Base-by-base conservation (phyloP, 2,888 invertebrate genomes). In the Balanococcus diminutus region DNA sequence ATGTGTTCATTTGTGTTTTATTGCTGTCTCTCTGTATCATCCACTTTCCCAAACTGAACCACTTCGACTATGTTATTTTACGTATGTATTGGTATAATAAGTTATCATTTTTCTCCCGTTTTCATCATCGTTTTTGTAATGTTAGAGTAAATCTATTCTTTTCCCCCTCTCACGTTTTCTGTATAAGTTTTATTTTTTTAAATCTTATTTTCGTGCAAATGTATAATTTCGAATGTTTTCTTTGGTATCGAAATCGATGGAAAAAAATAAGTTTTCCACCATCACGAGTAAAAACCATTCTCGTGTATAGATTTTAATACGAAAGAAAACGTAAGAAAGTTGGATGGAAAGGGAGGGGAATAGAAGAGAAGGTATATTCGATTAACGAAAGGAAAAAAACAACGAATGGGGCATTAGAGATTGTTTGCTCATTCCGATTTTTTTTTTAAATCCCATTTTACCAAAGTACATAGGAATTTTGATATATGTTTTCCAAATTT, bases 401-500 rank as follows among this genome's bases (percentile, higher is more conserved):
- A 19, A 22, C 5, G 22, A 22, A 56, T 56, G 22, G 28, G 28
- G 67, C 28, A 67, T 67, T 31, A 11, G 16, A 28, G n/a, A n/a
- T n/a, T 28, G 14, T 67, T 75, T 32, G 32, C 14, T 75, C 32
- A 75, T 75, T 75, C 75, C 32, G 31, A 56, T 19, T 75, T 75
- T 72, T 72, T 28, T 75, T 75, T 79, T 79, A 36, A 72, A 5
- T 31, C 31, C 16, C 31, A 19, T 36, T 79, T 31, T 79, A 79
- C 31, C 32, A 36, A 79, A 79, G 75, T 36, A 79, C 25, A 11
- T 19, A 79, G 9, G 11, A 79, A 79, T 79, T 79, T 79, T 79
- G 36, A 79, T 79, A 79, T 1, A 16, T 67, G 28, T 79, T 75
- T 79, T 79, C 36, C 36, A 79, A 79, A 79, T 79, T 79, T 79